phyloP scores from a whole-genome alignment of 2,113 vertebrate species.

The Aegotheles bennettii region DNA sequence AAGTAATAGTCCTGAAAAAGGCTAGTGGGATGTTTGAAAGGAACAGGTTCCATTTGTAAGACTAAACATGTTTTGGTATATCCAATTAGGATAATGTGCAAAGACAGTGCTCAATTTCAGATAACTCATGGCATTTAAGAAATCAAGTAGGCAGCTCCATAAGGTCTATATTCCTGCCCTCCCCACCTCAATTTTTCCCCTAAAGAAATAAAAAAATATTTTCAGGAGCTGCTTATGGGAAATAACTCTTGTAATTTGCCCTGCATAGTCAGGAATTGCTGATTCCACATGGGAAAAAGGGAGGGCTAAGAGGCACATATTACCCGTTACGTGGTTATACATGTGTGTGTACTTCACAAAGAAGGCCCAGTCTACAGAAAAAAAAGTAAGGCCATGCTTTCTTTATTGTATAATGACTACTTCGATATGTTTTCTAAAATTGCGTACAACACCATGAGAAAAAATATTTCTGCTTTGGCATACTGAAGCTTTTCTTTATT shows the following conservation, averaged over 20 bases:
- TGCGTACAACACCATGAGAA: neutral
- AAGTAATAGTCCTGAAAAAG: neutral
- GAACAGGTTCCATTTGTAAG: neutral
- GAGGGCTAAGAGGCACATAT: neutral
- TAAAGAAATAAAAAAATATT: neutral
- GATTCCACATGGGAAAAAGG: neutral
- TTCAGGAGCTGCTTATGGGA: neutral
- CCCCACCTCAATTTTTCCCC: neutral
- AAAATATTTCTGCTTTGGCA: neutral
- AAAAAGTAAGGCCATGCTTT: neutral
- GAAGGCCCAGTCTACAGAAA: neutral
- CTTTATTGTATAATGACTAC: neutral
- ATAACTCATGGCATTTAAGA: neutral
- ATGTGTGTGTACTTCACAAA: neutral
- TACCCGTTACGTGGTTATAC: accelerated
- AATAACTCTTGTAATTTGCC: neutral
- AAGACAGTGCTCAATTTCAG: neutral
- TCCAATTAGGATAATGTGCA: neutral
- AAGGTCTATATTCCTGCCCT: neutral
- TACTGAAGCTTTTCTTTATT: neutral
- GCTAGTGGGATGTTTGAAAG: neutral
- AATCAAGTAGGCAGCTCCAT: neutral
- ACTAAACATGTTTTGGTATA: neutral
- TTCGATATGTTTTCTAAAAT: neutral
- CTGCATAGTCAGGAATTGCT: neutral